Evolutionary conservation across 1,140 invertebrate genomes (phyloP).

Genomic region (Polypedilum vanderplanki): DNA sequence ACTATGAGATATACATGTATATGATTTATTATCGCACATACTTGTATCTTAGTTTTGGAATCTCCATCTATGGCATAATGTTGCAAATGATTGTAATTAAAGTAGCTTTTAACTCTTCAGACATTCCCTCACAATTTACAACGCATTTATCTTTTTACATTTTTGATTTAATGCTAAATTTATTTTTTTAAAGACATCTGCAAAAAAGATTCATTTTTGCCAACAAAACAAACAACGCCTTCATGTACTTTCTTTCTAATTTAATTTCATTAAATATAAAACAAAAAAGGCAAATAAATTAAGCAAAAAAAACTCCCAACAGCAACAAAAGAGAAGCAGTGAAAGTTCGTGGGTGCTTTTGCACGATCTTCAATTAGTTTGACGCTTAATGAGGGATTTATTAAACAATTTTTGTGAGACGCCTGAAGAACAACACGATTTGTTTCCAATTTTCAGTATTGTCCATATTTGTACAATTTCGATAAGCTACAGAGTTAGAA

Average conservation of each 20-base stretch:
- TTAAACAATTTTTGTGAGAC: neutral
- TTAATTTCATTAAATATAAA: neutral
- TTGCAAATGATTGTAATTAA: neutral
- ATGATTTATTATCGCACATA: slow-evolving; percentile 21
- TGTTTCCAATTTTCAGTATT: neutral
- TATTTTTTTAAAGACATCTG: neutral
- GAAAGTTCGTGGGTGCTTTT: neutral
- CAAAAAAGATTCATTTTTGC: neutral
- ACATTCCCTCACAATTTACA: too few species aligned
- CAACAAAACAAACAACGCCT: neutral
- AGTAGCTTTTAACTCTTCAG: neutral
- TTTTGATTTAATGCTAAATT: too few species aligned
- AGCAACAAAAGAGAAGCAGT: neutral
- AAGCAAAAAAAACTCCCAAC: neutral
- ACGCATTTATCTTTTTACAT: too few species aligned
- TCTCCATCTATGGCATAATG: neutral
- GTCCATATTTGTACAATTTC: slow-evolving; percentile 24
- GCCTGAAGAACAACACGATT: neutral
- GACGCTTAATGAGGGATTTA: slow-evolving; percentile 26
- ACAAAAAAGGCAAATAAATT: neutral
- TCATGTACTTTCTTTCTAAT: neutral
- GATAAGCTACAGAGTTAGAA: neutral
- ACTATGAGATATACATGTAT: neutral
- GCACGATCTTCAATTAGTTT: slow-evolving; percentile 23
- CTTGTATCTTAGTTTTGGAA: neutral